Evolutionary conservation across 2,888 invertebrate genomes (phyloP).

Genomic region (Trilocha varians): DNA sequence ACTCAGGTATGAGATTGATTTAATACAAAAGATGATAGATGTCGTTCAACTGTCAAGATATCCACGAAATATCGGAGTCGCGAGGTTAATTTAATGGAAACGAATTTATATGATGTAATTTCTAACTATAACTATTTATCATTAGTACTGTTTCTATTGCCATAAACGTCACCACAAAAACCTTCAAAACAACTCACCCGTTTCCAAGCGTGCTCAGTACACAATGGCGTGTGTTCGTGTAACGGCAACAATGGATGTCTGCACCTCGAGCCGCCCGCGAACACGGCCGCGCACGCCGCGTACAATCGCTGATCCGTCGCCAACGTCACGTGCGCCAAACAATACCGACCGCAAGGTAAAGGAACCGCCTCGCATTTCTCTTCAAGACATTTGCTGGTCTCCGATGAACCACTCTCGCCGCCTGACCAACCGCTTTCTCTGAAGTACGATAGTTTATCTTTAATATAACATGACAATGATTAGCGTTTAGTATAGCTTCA

Average conservation of each 20-base stretch:
- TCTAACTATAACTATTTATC: too few relatives aligned
- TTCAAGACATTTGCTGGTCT: slow-evolving; percentile 26
- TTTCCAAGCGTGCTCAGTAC: slow-evolving; percentile 88
- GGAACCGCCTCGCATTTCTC: slow-evolving; percentile 56
- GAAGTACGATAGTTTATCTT: slow-evolving; percentile 1
- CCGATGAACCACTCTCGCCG: slow-evolving; percentile 34
- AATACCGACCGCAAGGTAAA: slow-evolving; percentile 86
- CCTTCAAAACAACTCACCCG: slow-evolving; percentile 60
- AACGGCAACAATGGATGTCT: slow-evolving; percentile 61
- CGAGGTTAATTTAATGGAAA: too few relatives aligned
- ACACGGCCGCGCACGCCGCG: slow-evolving; percentile 63
- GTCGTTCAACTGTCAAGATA: too few relatives aligned
- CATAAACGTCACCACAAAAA: background rate
- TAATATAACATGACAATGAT: background rate
- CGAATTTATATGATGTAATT: too few relatives aligned
- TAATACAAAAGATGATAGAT: too few relatives aligned
- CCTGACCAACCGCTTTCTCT: slow-evolving; percentile 52
- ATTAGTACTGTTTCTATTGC: too few relatives aligned
- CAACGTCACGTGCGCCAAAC: slow-evolving; percentile 87
- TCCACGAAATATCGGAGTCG: too few relatives aligned
- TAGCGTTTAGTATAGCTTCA: background rate
- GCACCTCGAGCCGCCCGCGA: slow-evolving; percentile 63
- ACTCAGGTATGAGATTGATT: too few relatives aligned
- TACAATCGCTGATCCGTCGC: slow-evolving; percentile 86
- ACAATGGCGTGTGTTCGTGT: slow-evolving; percentile 81